phyloP scores from a whole-genome alignment of 1,140 invertebrate species.

The Epicauta chinensis region DNA sequence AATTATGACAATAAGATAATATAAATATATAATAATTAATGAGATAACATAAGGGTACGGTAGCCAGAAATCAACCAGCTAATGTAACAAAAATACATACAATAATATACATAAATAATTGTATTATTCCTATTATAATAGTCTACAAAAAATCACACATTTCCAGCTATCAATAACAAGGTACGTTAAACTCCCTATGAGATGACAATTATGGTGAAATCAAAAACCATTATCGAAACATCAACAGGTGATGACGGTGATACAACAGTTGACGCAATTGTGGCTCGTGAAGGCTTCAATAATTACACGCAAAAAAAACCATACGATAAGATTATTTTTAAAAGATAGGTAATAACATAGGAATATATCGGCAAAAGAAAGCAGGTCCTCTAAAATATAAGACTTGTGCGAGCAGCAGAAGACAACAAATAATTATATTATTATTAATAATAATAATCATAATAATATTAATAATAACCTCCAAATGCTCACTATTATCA shows the following conservation, averaged over 20 bases:
- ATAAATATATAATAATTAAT: conserved; percentile 33
- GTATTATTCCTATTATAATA: conserved; percentile 37
- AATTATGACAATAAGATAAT: conserved; percentile 22
- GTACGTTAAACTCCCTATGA: conserved; percentile 38
- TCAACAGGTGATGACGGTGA: too few species aligned
- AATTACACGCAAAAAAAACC: conserved; percentile 18
- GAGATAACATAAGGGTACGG: conserved; percentile 31
- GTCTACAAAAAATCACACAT: conserved; percentile 41
- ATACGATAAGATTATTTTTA: conserved; percentile 24
- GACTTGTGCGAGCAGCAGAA: conserved; percentile 25
- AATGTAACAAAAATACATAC: conserved; percentile 41
- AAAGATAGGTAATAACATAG: conserved; percentile 23
- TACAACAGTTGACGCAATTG: conserved; percentile 19
- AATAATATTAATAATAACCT: conserved; percentile 5
- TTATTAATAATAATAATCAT: not conserved
- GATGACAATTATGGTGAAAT: conserved; percentile 13
- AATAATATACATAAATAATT: conserved; percentile 41
- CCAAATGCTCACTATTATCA: conserved; percentile 22
- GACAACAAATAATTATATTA: too few species aligned
- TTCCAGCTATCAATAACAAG: conserved; percentile 41
- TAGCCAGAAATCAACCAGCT: conserved; percentile 1
- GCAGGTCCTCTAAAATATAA: conserved; percentile 21
- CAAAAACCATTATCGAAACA: too few species aligned
- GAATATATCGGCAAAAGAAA: conserved; percentile 37
- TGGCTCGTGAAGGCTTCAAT: conserved; percentile 22